Conservation (phyloP, 2,888 invertebrate species). For the Neoscelio sp. region DNA sequence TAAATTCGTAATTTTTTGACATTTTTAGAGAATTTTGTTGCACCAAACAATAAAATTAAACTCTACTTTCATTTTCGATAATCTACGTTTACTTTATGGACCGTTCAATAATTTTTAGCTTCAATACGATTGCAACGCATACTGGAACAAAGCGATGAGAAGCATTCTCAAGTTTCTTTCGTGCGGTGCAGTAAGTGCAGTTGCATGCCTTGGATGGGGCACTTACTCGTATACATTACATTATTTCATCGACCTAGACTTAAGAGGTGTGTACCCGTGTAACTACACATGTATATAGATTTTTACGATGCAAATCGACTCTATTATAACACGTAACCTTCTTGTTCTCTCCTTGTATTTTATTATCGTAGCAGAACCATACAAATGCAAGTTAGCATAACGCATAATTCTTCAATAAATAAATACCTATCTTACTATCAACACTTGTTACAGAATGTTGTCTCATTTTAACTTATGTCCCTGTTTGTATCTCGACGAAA, state of each 20-base stretch:
- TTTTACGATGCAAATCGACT: conserved; percentile 71
- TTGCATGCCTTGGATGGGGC: conserved; percentile 66
- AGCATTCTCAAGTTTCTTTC: conserved; percentile 64
- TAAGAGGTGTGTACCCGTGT: conserved; percentile 65
- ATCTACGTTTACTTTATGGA: conserved; percentile 6
- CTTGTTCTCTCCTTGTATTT: conserved; percentile 34
- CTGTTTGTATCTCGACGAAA: conserved; percentile 15
- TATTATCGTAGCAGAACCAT: conserved; percentile 44
- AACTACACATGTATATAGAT: conserved; percentile 67
- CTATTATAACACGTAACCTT: conserved; percentile 59
- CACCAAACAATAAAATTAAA: no score
- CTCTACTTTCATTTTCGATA: no score
- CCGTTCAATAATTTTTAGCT: conserved; percentile 52
- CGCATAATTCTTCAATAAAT: conserved; percentile 62
- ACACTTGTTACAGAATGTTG: conserved; percentile 60
- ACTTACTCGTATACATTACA: conserved; percentile 63
- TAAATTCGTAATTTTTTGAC: no score
- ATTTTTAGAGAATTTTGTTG: no score
- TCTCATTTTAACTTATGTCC: conserved; percentile 19
- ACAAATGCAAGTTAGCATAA: conserved; percentile 52
- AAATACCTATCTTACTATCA: conserved; percentile 24
- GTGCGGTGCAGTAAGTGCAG: conserved; percentile 61
- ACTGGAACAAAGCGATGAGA: conserved; percentile 55
- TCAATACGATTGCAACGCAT: conserved; percentile 31
- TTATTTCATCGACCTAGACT: conserved; percentile 69